Conservation (phyloP, 2,113 vertebrate species). For the Strix aluco region DNA sequence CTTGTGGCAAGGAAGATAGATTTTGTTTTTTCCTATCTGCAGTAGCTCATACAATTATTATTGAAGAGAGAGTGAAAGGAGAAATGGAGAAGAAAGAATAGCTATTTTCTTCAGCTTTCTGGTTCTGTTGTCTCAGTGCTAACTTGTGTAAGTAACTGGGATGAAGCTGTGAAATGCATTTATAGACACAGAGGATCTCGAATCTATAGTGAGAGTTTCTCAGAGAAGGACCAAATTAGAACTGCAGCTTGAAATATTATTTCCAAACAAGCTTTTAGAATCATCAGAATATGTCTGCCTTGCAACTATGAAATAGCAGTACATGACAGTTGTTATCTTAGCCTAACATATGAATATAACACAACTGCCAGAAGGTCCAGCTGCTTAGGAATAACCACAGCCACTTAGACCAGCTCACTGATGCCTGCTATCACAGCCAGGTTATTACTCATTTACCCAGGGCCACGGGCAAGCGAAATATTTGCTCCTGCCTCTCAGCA, state of each 20-base stretch:
- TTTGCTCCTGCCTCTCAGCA: not conserved
- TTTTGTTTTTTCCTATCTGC: not conserved
- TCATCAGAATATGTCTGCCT: not conserved
- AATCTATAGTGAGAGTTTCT: not conserved
- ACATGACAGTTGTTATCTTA: not conserved
- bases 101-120: not conserved
- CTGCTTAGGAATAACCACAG: not conserved
- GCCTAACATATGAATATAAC: accelerated
- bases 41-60: not conserved
- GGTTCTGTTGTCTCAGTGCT: not conserved
- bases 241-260: not conserved
- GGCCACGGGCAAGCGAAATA: not conserved
- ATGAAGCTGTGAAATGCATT: not conserved
- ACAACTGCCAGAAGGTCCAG: not conserved
- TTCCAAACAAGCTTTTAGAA: not conserved
- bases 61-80: not conserved
- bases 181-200: not conserved
- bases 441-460: not conserved
- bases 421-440: not conserved
- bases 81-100: not conserved
- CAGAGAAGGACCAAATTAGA: not conserved
- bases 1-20: not conserved
- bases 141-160: not conserved
- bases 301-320: not conserved
- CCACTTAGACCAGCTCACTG: not conserved